A percentile compares a stretch with the other conserved stretches of the same genome.
Evolutionary conservation across 2,888 invertebrate species (phyloP).

Genomic region (Chrysodeixis includens): DNA sequence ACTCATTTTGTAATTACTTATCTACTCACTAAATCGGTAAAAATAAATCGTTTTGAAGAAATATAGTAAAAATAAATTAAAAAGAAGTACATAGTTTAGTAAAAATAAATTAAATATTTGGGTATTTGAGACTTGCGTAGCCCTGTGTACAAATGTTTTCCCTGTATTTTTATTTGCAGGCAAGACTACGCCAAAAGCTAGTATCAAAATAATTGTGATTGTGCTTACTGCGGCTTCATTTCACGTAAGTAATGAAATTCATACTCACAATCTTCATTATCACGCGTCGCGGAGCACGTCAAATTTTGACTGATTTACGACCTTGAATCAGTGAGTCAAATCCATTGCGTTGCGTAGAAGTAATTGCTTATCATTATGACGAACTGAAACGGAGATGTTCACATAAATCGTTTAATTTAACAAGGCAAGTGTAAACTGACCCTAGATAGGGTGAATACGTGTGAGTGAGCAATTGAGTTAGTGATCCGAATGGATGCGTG

Average conservation of each 20-base stretch:
- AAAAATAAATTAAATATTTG: too few species aligned
- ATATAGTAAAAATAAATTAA: too few species aligned
- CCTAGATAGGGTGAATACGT: constrained; percentile 42
- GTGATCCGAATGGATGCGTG: constrained; percentile 37
- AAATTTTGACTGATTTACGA: constrained; percentile 45
- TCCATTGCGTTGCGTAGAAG: constrained; percentile 30
- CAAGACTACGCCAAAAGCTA: neutral
- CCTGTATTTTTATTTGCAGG: neutral
- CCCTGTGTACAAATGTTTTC: too few species aligned
- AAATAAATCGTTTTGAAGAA: too few species aligned
- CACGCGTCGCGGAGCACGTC: constrained; percentile 20
- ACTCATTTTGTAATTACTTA: too few species aligned
- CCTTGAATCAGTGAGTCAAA: constrained; percentile 18
- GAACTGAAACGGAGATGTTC: constrained; percentile 28
- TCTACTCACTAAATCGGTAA: too few species aligned
- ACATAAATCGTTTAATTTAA: constrained; percentile 50
- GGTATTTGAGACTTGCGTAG: too few species aligned
- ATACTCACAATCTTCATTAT: constrained; percentile 24
- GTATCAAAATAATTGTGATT: neutral
- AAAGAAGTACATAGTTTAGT: too few species aligned
- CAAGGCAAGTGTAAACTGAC: constrained; percentile 47
- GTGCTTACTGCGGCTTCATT: neutral
- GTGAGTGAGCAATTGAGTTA: constrained; percentile 45
- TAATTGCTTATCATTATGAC: constrained; percentile 36
- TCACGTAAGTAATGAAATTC: neutral